phyloP scores from a whole-genome alignment of 2,888 invertebrate genomes.

The Lithophane leautieri region DNA sequence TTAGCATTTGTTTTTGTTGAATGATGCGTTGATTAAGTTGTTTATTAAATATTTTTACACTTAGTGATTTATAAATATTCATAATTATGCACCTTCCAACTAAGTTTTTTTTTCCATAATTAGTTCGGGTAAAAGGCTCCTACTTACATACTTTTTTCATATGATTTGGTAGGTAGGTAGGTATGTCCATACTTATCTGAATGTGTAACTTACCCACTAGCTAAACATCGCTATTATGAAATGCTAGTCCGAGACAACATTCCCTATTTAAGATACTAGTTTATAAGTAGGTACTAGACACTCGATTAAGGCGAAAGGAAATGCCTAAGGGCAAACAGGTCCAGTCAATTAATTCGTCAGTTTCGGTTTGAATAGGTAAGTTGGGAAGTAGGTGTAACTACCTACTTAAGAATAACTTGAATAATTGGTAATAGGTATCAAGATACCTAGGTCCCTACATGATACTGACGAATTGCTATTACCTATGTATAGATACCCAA shows the following conservation, averaged over 20 bases:
- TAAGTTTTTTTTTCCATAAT: neutral
- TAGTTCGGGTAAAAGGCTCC: neutral
- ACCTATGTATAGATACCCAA: no score
- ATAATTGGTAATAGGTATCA: no score
- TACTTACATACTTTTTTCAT: neutral
- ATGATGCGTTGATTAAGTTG: neutral
- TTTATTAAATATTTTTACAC: no score
- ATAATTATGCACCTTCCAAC: neutral
- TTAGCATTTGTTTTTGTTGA: neutral
- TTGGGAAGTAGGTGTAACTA: no score
- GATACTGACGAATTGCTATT: no score
- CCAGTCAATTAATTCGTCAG: constrained; percentile 35
- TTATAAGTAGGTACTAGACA: constrained; percentile 16
- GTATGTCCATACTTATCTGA: neutral
- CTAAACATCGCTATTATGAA: constrained; percentile 39
- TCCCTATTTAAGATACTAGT: constrained; percentile 44
- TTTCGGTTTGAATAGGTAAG: neutral
- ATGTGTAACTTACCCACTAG: neutral
- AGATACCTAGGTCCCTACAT: no score
- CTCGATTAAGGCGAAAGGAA: constrained; percentile 47
- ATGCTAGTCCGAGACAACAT: constrained; percentile 53
- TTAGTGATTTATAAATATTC: neutral
- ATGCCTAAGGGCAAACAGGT: constrained; percentile 40
- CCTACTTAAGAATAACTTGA: no score
- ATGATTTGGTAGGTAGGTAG: neutral